phyloP scores from a whole-genome alignment of 2,888 invertebrate genomes.

The Drosophila borealis region DNA sequence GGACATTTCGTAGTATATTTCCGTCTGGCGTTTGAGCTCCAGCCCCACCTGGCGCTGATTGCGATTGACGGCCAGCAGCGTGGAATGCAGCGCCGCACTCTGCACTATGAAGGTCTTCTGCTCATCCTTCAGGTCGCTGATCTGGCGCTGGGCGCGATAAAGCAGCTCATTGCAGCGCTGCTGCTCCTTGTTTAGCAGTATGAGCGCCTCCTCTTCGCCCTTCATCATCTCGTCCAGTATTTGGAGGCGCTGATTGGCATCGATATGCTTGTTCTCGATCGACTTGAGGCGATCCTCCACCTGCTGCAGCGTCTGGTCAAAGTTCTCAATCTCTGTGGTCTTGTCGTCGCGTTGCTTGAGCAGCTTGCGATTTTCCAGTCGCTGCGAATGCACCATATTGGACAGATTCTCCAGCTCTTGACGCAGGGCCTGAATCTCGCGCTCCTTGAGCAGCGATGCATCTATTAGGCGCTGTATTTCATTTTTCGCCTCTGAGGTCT shows the following conservation, averaged over 20 bases:
- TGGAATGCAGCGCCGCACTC: slow-evolving; percentile 68
- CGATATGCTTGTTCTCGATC: slow-evolving; percentile 77
- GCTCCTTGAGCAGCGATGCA: slow-evolving; percentile 82
- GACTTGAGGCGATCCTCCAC: slow-evolving; percentile 68
- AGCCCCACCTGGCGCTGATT: slow-evolving; percentile 82
- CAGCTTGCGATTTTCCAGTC: slow-evolving; percentile 80
- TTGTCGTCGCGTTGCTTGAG: slow-evolving; percentile 59
- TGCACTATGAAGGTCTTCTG: slow-evolving; percentile 70
- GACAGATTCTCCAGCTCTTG: slow-evolving; percentile 81
- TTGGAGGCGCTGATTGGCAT: slow-evolving; percentile 81
- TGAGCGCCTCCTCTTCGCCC: slow-evolving; percentile 76
- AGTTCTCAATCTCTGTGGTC: slow-evolving; percentile 58
- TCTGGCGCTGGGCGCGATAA: slow-evolving; percentile 82
- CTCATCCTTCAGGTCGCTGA: slow-evolving; percentile 75
- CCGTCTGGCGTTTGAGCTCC: slow-evolving; percentile 86
- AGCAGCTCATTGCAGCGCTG: slow-evolving; percentile 78
- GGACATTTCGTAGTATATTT: slow-evolving; percentile 87
- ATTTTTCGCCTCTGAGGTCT: slow-evolving; percentile 82
- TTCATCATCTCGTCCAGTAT: slow-evolving; percentile 83
- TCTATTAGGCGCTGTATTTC: slow-evolving; percentile 83
- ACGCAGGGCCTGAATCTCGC: slow-evolving; percentile 82
- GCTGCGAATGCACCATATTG: slow-evolving; percentile 78
- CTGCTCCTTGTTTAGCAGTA: slow-evolving; percentile 75
- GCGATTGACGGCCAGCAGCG: slow-evolving; percentile 59
- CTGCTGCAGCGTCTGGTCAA: slow-evolving; percentile 52